These are phyloP conservation scores for Scarus forsteni DNA, from an alignment of 2,797 vertebrate genomes.

Conservation along the genomic window DNA sequence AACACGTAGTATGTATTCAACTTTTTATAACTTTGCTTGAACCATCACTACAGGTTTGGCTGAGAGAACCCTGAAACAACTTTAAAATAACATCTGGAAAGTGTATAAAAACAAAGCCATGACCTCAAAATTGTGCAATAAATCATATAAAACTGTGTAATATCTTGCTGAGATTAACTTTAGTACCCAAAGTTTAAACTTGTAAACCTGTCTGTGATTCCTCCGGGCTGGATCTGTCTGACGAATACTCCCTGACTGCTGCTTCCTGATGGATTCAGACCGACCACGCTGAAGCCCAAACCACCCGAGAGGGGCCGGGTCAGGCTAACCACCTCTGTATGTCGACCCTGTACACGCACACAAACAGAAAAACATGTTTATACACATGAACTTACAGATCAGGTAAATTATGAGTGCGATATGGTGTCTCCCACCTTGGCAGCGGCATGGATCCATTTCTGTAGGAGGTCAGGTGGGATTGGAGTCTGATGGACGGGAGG, in stretches of 20 bases:
- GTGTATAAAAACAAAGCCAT: no score
- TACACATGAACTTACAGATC: not conserved
- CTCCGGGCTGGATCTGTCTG: slow-evolving; percentile 92
- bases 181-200: not conserved
- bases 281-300: slow-evolving; percentile 95
- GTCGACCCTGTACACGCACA: slow-evolving; percentile 84
- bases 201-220: slow-evolving; percentile 91
- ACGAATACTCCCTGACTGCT: slow-evolving; percentile 90
- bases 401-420: not conserved
- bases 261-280: slow-evolving; percentile 85
- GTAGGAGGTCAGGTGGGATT: slow-evolving; percentile 82
- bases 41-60: no score
- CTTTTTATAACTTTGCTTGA: no score
- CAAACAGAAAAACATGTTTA: slow-evolving; percentile 5
- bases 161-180: no score
- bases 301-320: slow-evolving; percentile 89
- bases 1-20: no score
- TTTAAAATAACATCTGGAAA: no score
- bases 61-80: no score
- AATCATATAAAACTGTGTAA: no score
- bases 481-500: slow-evolving; percentile 32
- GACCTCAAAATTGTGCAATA: no score
- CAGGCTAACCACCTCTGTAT: slow-evolving; percentile 88
- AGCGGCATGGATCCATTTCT: slow-evolving; percentile 84
- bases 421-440: slow-evolving; percentile 85